Percentiles rank a stretch among this genome's conserved stretches.
phyloP scores from a whole-genome alignment of 2,888 invertebrate genomes.

The Parapristionchus giblindavisi region DNA sequence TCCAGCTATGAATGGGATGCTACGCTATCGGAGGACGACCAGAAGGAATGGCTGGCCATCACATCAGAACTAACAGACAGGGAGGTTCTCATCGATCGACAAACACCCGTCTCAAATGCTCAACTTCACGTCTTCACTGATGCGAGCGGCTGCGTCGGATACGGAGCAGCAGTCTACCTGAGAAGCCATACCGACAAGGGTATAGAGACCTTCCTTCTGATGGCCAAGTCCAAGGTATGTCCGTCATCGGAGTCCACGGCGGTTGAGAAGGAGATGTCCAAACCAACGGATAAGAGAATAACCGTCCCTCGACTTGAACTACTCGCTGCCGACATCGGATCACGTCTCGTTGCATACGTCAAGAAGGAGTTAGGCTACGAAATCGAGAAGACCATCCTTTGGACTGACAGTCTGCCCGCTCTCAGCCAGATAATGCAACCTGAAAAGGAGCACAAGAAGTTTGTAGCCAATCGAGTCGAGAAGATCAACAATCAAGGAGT shows the following conservation, averaged over 20 bases:
- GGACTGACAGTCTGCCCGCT: conserved; percentile 39
- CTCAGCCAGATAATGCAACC: conserved; percentile 40
- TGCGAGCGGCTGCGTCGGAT: conserved; percentile 30
- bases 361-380: background rate
- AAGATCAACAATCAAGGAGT: background rate
- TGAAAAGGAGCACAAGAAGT: conserved; percentile 16
- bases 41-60: conserved; percentile 34
- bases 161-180: conserved; percentile 34
- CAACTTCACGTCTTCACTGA: conserved; percentile 38
- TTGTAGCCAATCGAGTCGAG: conserved; percentile 7
- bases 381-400: conserved; percentile 30
- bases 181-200: background rate
- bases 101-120: background rate
- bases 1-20: conserved; percentile 38
- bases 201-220: background rate
- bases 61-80: background rate
- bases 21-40: background rate
- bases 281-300: background rate
- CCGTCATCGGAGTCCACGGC: background rate
- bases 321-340: conserved; percentile 37
- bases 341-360: background rate
- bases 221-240: conserved; percentile 38
- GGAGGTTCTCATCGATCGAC: background rate
- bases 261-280: background rate
- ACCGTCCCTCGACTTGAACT: conserved; percentile 41